These are phyloP conservation scores for Dynastes hyllus DNA, from an alignment of 2,888 invertebrate species.

Conservation along the genomic window DNA sequence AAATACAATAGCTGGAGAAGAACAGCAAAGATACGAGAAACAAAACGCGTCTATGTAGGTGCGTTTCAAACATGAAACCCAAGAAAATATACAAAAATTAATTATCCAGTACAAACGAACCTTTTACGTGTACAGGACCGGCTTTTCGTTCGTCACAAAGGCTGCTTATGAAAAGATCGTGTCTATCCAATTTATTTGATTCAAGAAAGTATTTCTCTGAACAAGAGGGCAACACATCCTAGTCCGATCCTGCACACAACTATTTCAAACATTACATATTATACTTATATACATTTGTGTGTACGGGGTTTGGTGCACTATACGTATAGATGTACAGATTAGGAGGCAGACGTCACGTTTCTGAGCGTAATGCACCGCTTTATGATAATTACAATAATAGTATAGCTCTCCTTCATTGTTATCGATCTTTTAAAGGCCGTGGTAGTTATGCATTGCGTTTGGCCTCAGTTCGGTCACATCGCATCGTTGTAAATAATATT, in stretches of 20 bases:
- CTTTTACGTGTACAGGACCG: no score
- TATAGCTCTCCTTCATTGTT: constrained; percentile 25
- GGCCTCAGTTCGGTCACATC: constrained; percentile 2
- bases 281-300: no score
- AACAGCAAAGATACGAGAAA: no score
- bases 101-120: neutral
- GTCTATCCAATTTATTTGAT: no score
- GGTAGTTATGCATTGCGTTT: neutral
- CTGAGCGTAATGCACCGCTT: constrained; percentile 17
- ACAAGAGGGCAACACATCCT: constrained; percentile 33
- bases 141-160: no score
- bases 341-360: constrained; percentile 28
- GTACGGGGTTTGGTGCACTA: no score
- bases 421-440: constrained; percentile 2
- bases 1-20: no score
- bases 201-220: no score
- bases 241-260: constrained; percentile 56
- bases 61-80: no score
- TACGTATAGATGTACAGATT: constrained; percentile 24
- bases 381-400: constrained; percentile 34
- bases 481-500: constrained; percentile 17
- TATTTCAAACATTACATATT: no score
- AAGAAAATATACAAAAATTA: constrained; percentile 8
- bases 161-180: no score
- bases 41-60: no score